These are phyloP conservation scores for Numida meleagris DNA, from an alignment of 2,113 vertebrate species.

Conservation along the genomic window DNA sequence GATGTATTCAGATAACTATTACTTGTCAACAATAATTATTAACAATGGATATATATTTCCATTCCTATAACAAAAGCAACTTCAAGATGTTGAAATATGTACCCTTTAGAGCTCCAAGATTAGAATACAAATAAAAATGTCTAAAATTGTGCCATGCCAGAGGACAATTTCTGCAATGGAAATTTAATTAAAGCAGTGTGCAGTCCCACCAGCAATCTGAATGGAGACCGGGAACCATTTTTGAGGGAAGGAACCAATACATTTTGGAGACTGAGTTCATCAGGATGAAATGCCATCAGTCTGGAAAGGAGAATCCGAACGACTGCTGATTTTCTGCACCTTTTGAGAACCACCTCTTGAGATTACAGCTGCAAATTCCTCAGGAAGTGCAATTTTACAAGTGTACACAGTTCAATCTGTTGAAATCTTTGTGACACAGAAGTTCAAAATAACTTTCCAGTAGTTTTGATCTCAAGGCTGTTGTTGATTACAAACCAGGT, in stretches of 20 bases:
- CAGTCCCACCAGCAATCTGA: conserved; percentile 62
- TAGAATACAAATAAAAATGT: conserved; percentile 76
- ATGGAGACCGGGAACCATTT: conserved; percentile 40
- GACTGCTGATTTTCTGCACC: conserved; percentile 52
- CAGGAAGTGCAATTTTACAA: conserved; percentile 63
- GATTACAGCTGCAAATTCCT: conserved; percentile 59
- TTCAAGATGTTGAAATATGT: conserved; percentile 76
- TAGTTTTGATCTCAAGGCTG: conserved; percentile 66
- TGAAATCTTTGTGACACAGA: conserved; percentile 56
- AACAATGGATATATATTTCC: conserved; percentile 81
- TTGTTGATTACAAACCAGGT: conserved; percentile 54
- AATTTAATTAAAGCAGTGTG: conserved; percentile 64
- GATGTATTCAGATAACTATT: conserved; percentile 77
- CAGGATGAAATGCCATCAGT: conserved; percentile 52
- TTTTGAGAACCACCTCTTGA: conserved; percentile 6
- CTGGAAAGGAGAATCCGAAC: conserved; percentile 20
- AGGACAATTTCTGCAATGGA: conserved; percentile 72
- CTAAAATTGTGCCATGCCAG: conserved; percentile 72
- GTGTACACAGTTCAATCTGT: conserved; percentile 64
- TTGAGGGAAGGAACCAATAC: conserved; percentile 37
- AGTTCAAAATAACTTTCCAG: conserved; percentile 67
- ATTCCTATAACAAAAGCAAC: conserved; percentile 81
- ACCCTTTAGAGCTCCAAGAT: conserved; percentile 70
- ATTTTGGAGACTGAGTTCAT: conserved; percentile 53
- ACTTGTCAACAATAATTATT: conserved; percentile 80